Base-by-base conservation (phyloP, 2,888 invertebrate genomes). In the Geophilus truncorum region DNA sequence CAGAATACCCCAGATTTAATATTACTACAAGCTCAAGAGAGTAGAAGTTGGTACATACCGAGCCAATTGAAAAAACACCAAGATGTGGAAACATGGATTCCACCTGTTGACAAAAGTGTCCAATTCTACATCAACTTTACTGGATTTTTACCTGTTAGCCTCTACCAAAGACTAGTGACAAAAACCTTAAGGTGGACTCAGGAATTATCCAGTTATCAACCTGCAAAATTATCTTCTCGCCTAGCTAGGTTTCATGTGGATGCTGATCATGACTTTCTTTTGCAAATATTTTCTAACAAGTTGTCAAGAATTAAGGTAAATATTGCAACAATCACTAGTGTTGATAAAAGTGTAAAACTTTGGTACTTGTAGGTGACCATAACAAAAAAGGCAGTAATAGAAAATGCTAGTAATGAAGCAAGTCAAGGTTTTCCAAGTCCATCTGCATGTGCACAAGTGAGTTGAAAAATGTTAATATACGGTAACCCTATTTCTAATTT, bases 361-460 rank as follows among this genome's bases (percentile, higher is more conserved):
- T 76, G 32, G 3, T 25, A 12, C 21, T 57, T 23, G 6, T n/a
- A 70, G 77, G 40, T 34, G 9, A 81, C 36, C 12, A 78, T 81
- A 51, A 40, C 57, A n/a, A 21, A 25, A 81, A 81, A 75, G 80
- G 45, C 23, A 81, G 77, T 23, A 76, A 81, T 36, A 36, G 75
- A 75, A 23, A 40, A 12, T 81, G 77, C 21, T 57, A 77, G n/a
- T 34, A 34, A 79, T 28, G 82, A 78, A 70, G 23, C 62, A 78
- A 18, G 1, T 15, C 79, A 34, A 82, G 36, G 25, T 45, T 80
- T 15, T 80, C 80, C 40, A 80, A 80, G 79, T 76, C 84, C 84
- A 30, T 80, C 83, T n/a, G 80, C 83, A 18, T 83, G 83, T 81
- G 82, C 83, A 36, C 83, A 83, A 77, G 82, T 83, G 28, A 45